Evolutionary conservation across 2,797 vertebrate species (phyloP).

Genomic region (Yasuhikotakia modesta): DNA sequence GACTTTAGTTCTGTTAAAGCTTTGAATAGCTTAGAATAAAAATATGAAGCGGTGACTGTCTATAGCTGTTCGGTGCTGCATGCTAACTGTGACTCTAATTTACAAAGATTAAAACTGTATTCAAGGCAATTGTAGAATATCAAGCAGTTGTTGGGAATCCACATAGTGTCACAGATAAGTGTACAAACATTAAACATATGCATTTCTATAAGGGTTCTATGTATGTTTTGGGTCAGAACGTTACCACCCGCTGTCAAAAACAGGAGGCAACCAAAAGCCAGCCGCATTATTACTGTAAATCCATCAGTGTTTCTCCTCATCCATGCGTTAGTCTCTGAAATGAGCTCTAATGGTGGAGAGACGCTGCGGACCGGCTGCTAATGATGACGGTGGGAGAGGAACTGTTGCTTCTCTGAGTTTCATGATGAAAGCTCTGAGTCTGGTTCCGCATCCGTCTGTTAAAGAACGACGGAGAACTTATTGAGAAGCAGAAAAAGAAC

Average conservation of each 20-base stretch:
- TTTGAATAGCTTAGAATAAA: conserved; percentile 7
- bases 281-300: conserved; percentile 35
- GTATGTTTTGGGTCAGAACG: neutral
- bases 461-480: conserved; percentile 5
- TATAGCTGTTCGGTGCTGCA: neutral
- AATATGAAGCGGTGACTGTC: neutral
- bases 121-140: neutral
- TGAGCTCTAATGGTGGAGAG: conserved; percentile 62
- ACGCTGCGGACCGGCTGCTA: conserved; percentile 67
- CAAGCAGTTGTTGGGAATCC: neutral
- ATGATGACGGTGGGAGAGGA: conserved; percentile 61
- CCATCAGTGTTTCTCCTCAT: conserved; percentile 31
- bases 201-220: neutral
- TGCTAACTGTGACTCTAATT: neutral
- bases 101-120: neutral
- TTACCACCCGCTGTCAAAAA: neutral
- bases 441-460: conserved; percentile 51
- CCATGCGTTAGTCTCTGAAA: conserved; percentile 52
- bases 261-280: conserved; percentile 4
- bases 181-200: neutral
- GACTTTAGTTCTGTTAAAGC: conserved; percentile 1
- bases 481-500: neutral
- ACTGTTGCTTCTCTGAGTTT: conserved; percentile 40
- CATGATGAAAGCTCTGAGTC: conserved; percentile 46
- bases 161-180: too few species aligned